These are phyloP conservation scores for Habroteleia sp. DNA, from an alignment of 2,888 invertebrate genomes.

Conservation along the genomic window DNA sequence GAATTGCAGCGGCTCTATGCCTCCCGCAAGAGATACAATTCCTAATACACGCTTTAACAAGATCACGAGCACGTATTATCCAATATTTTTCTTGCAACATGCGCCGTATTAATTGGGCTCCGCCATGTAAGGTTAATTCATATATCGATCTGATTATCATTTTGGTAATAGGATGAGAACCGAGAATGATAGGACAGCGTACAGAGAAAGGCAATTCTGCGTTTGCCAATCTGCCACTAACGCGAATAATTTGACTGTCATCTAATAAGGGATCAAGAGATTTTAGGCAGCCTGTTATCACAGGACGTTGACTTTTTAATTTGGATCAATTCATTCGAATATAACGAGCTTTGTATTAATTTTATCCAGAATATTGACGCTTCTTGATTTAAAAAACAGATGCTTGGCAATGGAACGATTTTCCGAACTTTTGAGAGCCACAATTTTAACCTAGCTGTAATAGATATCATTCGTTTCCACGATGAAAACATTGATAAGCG, in stretches of 20 bases:
- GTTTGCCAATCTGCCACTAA: background rate
- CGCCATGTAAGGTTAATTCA: no score
- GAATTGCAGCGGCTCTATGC: conserved; percentile 30
- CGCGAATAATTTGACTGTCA: background rate
- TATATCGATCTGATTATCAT: background rate
- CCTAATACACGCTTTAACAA: conserved; percentile 34
- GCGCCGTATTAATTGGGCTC: background rate
- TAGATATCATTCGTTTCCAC: background rate
- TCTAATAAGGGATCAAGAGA: conserved; percentile 2
- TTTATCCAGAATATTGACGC: background rate
- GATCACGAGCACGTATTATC: conserved; percentile 56
- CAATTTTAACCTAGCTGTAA: background rate
- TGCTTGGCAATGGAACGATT: background rate
- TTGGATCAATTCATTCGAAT: background rate
- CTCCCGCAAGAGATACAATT: conserved; percentile 60
- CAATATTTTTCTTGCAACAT: conserved; percentile 43
- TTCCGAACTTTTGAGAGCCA: background rate
- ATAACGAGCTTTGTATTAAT: background rate
- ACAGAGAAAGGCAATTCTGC: no score
- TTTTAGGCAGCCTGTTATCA: background rate
- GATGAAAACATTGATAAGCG: no score
- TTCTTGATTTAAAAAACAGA: background rate
- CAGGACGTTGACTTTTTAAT: no score
- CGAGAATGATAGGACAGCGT: background rate
- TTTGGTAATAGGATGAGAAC: background rate